Conservation (phyloP, 1,140 invertebrate species). For the Drusus annulatus region DNA sequence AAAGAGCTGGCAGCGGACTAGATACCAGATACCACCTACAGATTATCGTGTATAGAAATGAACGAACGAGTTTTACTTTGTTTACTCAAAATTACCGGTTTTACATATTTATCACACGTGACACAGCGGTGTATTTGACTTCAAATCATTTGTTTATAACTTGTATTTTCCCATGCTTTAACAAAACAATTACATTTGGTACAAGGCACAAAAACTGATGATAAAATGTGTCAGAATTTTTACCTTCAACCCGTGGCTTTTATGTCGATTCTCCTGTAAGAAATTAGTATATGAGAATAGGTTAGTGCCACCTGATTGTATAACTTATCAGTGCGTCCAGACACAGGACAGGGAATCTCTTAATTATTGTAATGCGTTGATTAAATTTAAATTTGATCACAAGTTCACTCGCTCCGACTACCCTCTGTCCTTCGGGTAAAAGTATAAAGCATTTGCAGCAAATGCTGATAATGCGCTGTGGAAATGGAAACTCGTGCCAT, state of each 20-base stretch:
- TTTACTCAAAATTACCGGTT: constrained; percentile 7
- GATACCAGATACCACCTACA: constrained; percentile 15
- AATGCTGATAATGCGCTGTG: too few species aligned
- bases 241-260: too few species aligned
- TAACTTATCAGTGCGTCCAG: too few species aligned
- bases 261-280: too few species aligned
- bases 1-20: constrained; percentile 9
- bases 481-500: too few species aligned
- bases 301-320: too few species aligned
- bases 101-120: constrained; percentile 9
- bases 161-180: too few species aligned
- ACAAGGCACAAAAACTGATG: too few species aligned
- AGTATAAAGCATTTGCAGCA: background rate
- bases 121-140: background rate
- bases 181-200: too few species aligned
- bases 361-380: constrained; percentile 26
- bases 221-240: too few species aligned
- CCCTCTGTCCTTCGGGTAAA: constrained; percentile 9
- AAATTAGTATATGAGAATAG: too few species aligned
- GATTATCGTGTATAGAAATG: constrained; percentile 20
- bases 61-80: background rate
- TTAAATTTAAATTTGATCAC: constrained; percentile 26
- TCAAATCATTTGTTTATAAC: background rate
- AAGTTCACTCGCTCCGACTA: constrained; percentile 35
- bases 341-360: background rate